Percentiles rank a stretch among this genome's conserved stretches.
These are phyloP conservation scores for Phoxinus phoxinus DNA, from an alignment of 2,113 vertebrate genomes.

Conservation along the genomic window DNA sequence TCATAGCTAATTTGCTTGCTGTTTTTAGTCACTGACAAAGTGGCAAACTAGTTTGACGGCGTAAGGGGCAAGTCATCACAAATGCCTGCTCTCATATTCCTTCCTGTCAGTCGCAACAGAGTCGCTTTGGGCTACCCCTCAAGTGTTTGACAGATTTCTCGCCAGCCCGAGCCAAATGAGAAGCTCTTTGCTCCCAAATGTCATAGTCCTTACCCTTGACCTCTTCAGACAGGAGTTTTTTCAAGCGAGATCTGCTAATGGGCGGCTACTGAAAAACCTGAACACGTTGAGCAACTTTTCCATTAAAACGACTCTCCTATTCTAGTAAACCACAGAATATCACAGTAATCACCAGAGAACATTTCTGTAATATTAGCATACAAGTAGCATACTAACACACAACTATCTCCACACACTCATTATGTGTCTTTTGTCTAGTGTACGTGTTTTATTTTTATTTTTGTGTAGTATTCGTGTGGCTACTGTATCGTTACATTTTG, in stretches of 20 bases:
- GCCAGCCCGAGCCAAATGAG: slow-evolving; percentile 6
- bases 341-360: not conserved
- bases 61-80: slow-evolving; percentile 28
- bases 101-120: slow-evolving; percentile 26
- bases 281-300: not conserved
- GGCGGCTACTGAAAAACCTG: not conserved
- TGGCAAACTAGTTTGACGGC: slow-evolving; percentile 15
- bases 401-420: no score
- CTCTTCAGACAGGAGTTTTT: slow-evolving; percentile 18
- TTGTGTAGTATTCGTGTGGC: no score
- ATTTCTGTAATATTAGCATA: not conserved
- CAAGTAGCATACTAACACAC: no score
- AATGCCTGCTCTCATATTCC: slow-evolving; percentile 29
- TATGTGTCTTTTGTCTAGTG: no score
- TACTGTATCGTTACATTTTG: no score
- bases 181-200: slow-evolving; percentile 14
- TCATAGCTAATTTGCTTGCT: slow-evolving; percentile 39
- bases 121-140: slow-evolving; percentile 19
- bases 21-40: slow-evolving; percentile 26
- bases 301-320: not conserved
- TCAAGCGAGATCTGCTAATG: slow-evolving; percentile 21
- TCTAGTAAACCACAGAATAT: not conserved
- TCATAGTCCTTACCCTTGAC: slow-evolving; percentile 21
- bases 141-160: slow-evolving; percentile 27
- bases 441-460: no score